phyloP scores from a whole-genome alignment of 1,140 invertebrate species.

The Bombus waltoni region DNA sequence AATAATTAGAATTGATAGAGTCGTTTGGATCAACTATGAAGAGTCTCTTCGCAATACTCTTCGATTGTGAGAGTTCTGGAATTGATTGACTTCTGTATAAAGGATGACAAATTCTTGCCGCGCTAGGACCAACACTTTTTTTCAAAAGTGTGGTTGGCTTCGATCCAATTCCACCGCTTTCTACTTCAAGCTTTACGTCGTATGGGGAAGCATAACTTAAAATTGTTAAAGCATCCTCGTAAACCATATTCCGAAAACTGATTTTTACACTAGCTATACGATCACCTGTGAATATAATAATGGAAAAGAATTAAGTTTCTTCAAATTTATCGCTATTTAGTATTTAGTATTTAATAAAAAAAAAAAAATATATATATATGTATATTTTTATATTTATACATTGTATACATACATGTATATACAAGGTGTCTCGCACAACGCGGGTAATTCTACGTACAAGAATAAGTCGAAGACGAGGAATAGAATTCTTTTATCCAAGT shows the following conservation, averaged over 20 bases:
- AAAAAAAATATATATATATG: neutral
- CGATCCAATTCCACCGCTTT: conserved; percentile 83
- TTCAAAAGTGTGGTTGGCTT: conserved; percentile 81
- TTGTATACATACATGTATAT: too few species aligned
- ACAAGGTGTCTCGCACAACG: too few species aligned
- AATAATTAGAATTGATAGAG: conserved; percentile 79
- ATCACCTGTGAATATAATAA: conserved; percentile 86
- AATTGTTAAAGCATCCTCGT: conserved; percentile 95
- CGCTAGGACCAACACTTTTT: conserved; percentile 82
- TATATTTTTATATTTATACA: too few species aligned
- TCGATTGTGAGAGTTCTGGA: conserved; percentile 84
- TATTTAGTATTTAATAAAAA: neutral
- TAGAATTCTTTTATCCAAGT: too few species aligned
- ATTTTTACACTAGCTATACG: conserved; percentile 93
- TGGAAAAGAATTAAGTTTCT: neutral
- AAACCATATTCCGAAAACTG: conserved; percentile 93
- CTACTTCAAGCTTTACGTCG: conserved; percentile 89
- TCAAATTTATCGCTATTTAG: neutral
- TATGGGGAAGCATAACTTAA: conserved; percentile 96
- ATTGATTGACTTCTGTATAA: conserved; percentile 88
- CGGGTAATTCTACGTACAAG: too few species aligned
- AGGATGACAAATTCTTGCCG: conserved; percentile 85
- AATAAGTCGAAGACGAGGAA: too few species aligned
- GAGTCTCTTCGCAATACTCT: conserved; percentile 79
- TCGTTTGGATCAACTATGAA: conserved; percentile 81